phyloP scores from a whole-genome alignment of 2,888 invertebrate genomes.

The Achlya flavicornis region DNA sequence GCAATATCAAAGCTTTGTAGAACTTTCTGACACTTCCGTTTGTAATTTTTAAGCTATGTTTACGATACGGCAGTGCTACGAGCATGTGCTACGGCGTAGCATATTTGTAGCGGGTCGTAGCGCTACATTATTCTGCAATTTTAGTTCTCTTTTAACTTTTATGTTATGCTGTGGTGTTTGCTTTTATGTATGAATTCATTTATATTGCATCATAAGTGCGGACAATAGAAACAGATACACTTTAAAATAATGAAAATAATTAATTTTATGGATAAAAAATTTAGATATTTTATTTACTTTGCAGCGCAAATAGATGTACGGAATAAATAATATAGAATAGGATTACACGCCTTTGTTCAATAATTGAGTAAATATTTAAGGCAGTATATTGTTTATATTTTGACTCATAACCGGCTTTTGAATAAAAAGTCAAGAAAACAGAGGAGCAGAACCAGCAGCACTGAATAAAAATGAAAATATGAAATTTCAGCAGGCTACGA shows the following conservation, averaged over 20 bases:
- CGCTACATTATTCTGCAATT: conserved; percentile 3
- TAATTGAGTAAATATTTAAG: no score
- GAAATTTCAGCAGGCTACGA: background rate
- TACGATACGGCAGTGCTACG: conserved; percentile 5
- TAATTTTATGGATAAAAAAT: no score
- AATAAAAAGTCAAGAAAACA: background rate
- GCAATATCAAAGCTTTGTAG: conserved; percentile 4
- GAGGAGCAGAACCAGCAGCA: background rate
- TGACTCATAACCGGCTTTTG: background rate
- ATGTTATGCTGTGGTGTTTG: background rate
- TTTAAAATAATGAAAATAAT: no score
- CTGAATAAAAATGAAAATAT: background rate
- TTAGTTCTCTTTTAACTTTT: background rate
- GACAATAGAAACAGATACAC: no score
- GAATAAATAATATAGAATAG: no score
- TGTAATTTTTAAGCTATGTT: conserved; percentile 8
- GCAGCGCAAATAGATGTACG: no score
- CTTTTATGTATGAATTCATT: background rate
- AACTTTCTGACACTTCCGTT: conserved; percentile 8
- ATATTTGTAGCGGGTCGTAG: conserved; percentile 9
- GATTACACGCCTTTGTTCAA: no score
- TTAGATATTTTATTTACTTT: no score
- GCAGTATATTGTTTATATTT: background rate
- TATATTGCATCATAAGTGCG: no score
- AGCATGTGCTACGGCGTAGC: conserved; percentile 4